A percentile compares a stretch with the other conserved stretches of the same genome.
Evolutionary conservation across 2,113 vertebrate species (phyloP).

Genomic region (Mionectes macconnelli): DNA sequence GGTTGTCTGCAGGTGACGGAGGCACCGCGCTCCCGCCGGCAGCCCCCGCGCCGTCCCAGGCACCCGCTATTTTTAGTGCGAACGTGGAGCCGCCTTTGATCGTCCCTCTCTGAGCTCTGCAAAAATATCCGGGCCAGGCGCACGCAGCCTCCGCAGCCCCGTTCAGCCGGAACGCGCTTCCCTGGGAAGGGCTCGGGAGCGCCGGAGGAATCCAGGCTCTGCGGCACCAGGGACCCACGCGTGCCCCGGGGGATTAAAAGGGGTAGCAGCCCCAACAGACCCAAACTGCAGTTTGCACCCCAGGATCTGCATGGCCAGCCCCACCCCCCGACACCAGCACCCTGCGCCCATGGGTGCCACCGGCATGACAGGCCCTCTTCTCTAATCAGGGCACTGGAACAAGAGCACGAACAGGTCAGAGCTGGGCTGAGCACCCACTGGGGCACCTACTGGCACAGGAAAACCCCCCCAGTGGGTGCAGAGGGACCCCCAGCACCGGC

Average conservation of each 20-base stretch:
- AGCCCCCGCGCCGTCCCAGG: accelerated
- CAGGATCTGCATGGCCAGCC: neutral
- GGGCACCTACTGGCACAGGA: neutral
- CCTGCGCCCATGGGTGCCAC: neutral
- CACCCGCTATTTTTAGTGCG: neutral
- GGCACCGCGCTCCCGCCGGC: neutral
- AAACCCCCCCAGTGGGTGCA: accelerated
- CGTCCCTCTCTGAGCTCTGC: neutral
- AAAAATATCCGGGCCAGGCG: neutral
- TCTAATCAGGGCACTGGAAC: accelerated
- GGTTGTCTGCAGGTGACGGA: neutral
- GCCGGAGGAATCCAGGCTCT: neutral
- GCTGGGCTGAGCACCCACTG: neutral
- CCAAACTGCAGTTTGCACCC: accelerated
- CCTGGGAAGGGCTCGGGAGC: neutral
- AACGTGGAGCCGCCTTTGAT: neutral
- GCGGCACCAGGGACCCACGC: accelerated
- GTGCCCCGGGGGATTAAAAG: accelerated
- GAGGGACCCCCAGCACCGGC: accelerated
- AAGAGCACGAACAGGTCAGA: neutral
- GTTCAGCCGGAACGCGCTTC: accelerated
- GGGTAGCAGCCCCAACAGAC: accelerated
- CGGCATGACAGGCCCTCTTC: accelerated
- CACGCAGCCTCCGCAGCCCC: accelerated
- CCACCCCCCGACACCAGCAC: neutral